phyloP scores from a whole-genome alignment of 2,888 invertebrate genomes.

The Antheraea assamensis region DNA sequence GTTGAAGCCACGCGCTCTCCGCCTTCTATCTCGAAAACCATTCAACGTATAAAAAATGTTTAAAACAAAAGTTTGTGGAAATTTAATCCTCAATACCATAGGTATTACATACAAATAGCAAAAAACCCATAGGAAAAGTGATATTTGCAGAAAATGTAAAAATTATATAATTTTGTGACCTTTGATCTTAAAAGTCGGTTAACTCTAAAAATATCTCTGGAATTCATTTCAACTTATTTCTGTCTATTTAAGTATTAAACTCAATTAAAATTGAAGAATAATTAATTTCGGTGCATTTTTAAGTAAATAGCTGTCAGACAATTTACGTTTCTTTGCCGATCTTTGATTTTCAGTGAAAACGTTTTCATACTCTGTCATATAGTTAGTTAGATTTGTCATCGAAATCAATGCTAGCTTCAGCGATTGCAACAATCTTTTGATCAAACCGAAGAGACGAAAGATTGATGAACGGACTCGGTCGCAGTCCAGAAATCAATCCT shows the following conservation, averaged over 20 bases:
- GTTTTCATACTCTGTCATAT: slow-evolving; percentile 24
- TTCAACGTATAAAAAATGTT: slow-evolving; percentile 19
- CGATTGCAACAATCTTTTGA: slow-evolving; percentile 69
- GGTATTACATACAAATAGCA: slow-evolving; percentile 23
- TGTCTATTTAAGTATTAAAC: too few species aligned
- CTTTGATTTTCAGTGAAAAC: slow-evolving; percentile 28
- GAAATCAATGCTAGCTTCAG: slow-evolving; percentile 17
- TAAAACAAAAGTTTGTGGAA: slow-evolving; percentile 22
- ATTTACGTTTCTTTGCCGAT: neutral
- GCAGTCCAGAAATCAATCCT: slow-evolving; percentile 57
- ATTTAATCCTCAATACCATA: slow-evolving; percentile 24
- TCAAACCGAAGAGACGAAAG: slow-evolving; percentile 57
- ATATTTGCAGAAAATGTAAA: slow-evolving; percentile 21
- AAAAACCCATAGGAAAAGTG: slow-evolving; percentile 23
- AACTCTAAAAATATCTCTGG: too few species aligned
- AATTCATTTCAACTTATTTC: too few species aligned
- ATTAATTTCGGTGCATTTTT: neutral
- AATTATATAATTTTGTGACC: too few species aligned
- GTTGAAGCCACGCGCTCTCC: slow-evolving; percentile 26
- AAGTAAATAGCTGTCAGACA: neutral
- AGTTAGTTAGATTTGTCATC: slow-evolving; percentile 20
- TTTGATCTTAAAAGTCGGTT: too few species aligned
- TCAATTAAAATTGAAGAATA: neutral
- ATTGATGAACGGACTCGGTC: slow-evolving; percentile 60
- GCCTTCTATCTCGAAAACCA: slow-evolving; percentile 17